Percentiles rank a stretch among this genome's conserved stretches.
phyloP scores from a whole-genome alignment of 2,113 vertebrate species.

The Guaruba guarouba region DNA sequence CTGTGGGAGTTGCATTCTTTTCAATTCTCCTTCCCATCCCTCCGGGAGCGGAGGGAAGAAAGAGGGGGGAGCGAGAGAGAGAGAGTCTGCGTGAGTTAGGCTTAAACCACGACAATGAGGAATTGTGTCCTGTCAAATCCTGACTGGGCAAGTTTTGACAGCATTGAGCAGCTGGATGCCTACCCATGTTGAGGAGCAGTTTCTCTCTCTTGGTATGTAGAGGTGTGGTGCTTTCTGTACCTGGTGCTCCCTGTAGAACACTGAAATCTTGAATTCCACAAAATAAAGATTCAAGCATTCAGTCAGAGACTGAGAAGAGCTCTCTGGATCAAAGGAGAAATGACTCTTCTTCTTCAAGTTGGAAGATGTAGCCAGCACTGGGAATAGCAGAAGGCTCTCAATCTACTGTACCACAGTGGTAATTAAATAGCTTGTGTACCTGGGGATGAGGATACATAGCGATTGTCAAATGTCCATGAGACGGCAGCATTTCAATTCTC shows the following conservation, averaged over 20 bases:
- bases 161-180: neutral
- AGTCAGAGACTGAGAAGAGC: neutral
- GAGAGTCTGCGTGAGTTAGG: too few species aligned
- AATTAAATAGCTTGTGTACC: neutral
- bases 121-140: neutral
- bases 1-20: too few species aligned
- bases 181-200: neutral
- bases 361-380: neutral
- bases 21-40: too few species aligned
- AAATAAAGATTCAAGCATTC: neutral
- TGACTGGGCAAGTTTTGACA: neutral
- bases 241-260: neutral
- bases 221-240: neutral
- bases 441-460: neutral
- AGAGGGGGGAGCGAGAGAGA: too few species aligned
- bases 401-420: neutral
- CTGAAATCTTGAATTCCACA: neutral
- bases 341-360: neutral
- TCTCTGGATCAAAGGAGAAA: neutral
- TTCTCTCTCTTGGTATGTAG: neutral
- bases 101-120: neutral
- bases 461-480: neutral
- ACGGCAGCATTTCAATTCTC: neutral
- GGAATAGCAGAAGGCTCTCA: neutral
- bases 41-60: too few species aligned